phyloP scores from a whole-genome alignment of 2,888 invertebrate genomes.

The Noctua fimbriata region DNA sequence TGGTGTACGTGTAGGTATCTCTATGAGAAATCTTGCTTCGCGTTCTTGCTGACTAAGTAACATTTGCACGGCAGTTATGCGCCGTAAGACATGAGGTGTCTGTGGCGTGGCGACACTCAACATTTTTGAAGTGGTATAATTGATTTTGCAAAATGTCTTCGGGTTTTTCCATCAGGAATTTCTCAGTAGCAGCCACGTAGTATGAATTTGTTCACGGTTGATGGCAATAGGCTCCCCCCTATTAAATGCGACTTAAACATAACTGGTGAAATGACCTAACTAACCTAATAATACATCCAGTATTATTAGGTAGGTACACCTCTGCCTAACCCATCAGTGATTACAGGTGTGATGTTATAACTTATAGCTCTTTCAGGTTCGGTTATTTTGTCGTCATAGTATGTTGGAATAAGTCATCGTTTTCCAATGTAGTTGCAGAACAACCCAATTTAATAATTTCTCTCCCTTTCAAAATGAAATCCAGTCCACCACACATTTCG shows the following conservation, averaged over 20 bases:
- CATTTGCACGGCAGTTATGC: not conserved
- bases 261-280: too few relatives aligned
- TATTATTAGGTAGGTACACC: too few relatives aligned
- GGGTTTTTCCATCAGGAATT: too few relatives aligned
- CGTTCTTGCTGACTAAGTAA: not conserved
- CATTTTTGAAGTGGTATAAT: not conserved
- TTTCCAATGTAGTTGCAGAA: not conserved
- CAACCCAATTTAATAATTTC: not conserved
- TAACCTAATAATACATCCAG: too few relatives aligned
- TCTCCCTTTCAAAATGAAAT: not conserved
- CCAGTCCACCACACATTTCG: constrained; percentile 1
- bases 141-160: not conserved
- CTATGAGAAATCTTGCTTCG: not conserved
- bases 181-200: too few relatives aligned
- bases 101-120: not conserved
- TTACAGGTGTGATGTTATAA: too few relatives aligned
- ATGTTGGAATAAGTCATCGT: not conserved
- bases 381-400: not conserved
- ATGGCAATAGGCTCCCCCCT: too few relatives aligned
- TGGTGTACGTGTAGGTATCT: not conserved
- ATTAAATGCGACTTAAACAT: too few relatives aligned
- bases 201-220: too few relatives aligned
- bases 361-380: not conserved
- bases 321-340: too few relatives aligned
- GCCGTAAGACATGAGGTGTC: not conserved